These are phyloP conservation scores for Epinephelus cyanopodus DNA, from an alignment of 2,113 vertebrate genomes.

Conservation along the genomic window DNA sequence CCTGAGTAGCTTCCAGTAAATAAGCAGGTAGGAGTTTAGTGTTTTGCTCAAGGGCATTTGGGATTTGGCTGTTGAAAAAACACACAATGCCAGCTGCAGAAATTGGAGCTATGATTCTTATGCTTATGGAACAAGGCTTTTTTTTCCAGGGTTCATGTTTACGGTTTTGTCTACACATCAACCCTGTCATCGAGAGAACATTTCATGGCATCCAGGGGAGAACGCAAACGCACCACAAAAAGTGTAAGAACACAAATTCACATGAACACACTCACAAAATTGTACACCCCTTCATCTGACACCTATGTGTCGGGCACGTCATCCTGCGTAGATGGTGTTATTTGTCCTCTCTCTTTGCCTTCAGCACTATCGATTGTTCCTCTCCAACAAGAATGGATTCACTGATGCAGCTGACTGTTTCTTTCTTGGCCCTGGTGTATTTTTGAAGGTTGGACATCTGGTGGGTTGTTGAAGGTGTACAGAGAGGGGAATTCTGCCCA, in stretches of 20 bases:
- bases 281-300: constrained; percentile 14
- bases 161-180: neutral
- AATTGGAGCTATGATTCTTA: constrained; percentile 8
- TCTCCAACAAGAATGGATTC: constrained; percentile 40
- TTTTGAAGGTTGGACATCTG: constrained; percentile 49
- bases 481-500: constrained; percentile 31
- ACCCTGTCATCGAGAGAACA: neutral
- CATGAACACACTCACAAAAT: neutral
- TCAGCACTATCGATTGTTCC: constrained; percentile 54
- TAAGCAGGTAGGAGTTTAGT: constrained; percentile 27
- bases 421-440: constrained; percentile 44
- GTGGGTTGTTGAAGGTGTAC: constrained; percentile 23
- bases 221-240: neutral
- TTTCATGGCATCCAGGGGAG: constrained; percentile 19
- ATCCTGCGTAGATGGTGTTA: constrained; percentile 38
- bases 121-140: neutral
- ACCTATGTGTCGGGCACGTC: neutral
- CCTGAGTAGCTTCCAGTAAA: constrained; percentile 39
- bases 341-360: constrained; percentile 53
- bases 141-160: neutral
- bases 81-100: constrained; percentile 4
- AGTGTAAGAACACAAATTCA: neutral
- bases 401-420: constrained; percentile 46
- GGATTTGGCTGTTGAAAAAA: constrained; percentile 10
- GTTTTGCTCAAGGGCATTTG: constrained; percentile 36